Base-by-base conservation (phyloP, 2,113 vertebrate species). In the Cavia aperea region DNA sequence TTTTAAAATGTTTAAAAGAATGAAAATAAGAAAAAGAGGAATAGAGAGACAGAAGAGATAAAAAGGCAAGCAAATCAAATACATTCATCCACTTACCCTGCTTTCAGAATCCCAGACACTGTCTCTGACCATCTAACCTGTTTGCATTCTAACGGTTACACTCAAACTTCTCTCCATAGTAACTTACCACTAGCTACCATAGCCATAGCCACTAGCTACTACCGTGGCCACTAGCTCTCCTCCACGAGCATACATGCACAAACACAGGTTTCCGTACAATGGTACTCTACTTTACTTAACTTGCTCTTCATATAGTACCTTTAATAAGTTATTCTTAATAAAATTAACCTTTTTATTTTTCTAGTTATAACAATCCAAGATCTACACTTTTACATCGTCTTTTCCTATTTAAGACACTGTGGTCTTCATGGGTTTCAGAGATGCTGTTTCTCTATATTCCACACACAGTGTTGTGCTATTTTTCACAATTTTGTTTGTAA, bases 271-370 rank as follows among this genome's bases (percentile, higher is more conserved):
- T 26, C 24, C 72, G 51, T 77, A 56, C 51, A 31, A 43, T 23
- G 24, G 8, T 5, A 31, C 26, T 81, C 26, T 51, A 0, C 12
- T 86, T 91, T 82, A 62, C 33, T 36, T 12, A 63, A 24, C 2
- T 9, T 66, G n/a, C 4, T 88, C 29, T 82, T 56, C 21, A 15
- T 83, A 18, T 60, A 8, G 10, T 87, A 36, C 12, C 49, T 81
- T 54, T 36, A 43, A 46, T 46, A 46, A 12, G 5, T 9, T 23
- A 51, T 31, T 86, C 66, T 89, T 43, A n/a, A 86, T 29, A 75
- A 39, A 91, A 77, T 5, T 91, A 36, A 33, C 33, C 51, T 83
- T 88, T 88, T 77, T 26, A n/a, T 93, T 75, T 88, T 89, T 68
- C 21, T 79, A 13, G 60, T 68, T 51, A 4, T 72, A 12, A n/a